These are phyloP conservation scores for Tichodroma muraria DNA, from an alignment of 2,113 vertebrate genomes.

Conservation along the genomic window DNA sequence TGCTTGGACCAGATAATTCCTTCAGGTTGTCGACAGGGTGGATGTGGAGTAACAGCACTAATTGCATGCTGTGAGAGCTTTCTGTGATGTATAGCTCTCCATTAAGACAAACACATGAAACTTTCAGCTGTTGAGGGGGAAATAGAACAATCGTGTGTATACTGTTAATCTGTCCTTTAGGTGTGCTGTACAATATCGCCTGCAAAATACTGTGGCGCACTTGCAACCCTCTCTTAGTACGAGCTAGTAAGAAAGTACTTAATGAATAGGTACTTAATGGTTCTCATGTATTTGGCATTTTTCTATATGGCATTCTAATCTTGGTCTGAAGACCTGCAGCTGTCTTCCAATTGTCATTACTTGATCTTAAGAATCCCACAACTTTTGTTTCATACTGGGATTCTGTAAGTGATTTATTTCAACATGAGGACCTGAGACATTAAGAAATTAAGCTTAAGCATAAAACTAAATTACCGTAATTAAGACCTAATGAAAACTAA, in stretches of 20 bases:
- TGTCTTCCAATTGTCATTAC: neutral
- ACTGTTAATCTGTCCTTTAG: neutral
- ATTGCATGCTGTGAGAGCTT: accelerated
- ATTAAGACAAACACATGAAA: neutral
- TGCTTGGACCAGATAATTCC: neutral
- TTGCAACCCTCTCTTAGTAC: neutral
- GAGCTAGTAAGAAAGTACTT: neutral
- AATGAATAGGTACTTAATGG: neutral
- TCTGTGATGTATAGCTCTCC: neutral
- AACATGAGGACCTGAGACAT: neutral
- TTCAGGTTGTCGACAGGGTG: neutral
- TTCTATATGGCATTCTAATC: neutral
- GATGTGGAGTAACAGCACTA: neutral
- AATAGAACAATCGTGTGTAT: neutral
- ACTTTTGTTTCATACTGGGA: neutral
- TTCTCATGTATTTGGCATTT: neutral
- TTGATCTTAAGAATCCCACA: neutral
- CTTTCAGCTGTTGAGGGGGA: neutral
- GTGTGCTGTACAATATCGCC: neutral
- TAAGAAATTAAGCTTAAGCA: neutral
- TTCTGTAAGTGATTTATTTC: neutral
- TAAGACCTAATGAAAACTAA: neutral
- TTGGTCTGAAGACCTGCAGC: neutral
- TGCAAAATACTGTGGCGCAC: neutral
- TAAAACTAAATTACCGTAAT: neutral